Conservation (phyloP, 2,888 invertebrate species). For the Helobdella robusta region DNA sequence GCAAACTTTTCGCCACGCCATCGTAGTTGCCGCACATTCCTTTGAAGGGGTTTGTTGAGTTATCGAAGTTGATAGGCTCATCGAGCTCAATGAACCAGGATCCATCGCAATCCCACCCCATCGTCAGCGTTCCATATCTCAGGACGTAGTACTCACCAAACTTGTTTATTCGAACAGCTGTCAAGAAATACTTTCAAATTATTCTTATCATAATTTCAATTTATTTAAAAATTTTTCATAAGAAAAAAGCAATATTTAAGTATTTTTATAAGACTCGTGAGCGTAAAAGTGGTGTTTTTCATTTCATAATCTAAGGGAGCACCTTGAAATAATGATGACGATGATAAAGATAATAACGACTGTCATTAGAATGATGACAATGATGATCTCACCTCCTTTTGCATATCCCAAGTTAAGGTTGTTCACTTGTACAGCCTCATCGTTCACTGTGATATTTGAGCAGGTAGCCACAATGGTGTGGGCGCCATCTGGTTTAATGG, state of each 20-base stretch:
- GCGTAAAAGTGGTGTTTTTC: neutral
- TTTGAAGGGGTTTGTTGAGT: neutral
- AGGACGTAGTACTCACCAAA: conserved; percentile 27
- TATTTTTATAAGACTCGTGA: neutral
- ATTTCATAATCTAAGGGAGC: neutral
- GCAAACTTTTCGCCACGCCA: conserved; percentile 12
- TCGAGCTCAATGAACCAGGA: conserved; percentile 14
- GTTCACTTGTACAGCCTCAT: neutral
- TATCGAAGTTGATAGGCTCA: neutral
- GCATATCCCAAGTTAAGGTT: conserved; percentile 15
- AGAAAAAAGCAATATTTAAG: neutral
- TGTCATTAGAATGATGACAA: too few relatives aligned
- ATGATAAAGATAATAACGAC: too few relatives aligned
- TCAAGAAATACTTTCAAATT: neutral
- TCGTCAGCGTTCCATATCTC: conserved; percentile 24
- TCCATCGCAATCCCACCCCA: conserved; percentile 27
- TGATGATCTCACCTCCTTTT: neutral
- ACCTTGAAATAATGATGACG: conserved; percentile 1
- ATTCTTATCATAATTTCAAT: neutral
- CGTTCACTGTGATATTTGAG: conserved; percentile 10
- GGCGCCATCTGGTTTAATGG: conserved; percentile 16
- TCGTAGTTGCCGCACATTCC: conserved; percentile 22
- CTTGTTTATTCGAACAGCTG: conserved; percentile 24
- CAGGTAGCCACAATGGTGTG: conserved; percentile 3
- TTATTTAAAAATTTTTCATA: neutral